phyloP scores from a whole-genome alignment of 2,113 vertebrate genomes.

The Callopanchax toddi region DNA sequence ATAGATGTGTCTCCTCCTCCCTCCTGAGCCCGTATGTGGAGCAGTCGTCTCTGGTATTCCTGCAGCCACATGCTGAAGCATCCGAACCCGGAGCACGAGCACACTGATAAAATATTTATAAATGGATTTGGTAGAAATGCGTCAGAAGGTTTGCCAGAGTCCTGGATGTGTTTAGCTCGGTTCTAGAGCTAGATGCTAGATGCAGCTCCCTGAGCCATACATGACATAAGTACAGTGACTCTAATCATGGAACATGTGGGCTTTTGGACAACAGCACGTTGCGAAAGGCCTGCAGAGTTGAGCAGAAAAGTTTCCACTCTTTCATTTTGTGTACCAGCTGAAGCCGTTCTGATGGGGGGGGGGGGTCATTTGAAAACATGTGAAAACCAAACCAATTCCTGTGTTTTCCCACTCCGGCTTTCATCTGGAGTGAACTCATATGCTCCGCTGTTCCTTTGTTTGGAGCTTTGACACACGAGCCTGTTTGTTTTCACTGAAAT shows the following conservation, averaged over 20 bases:
- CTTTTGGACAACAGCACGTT: slow-evolving; percentile 19
- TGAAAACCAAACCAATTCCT: slow-evolving; percentile 55
- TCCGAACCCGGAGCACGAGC: slow-evolving; percentile 40
- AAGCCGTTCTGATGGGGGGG: slow-evolving; percentile 38
- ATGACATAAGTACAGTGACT: slow-evolving; percentile 18
- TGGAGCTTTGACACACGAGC: slow-evolving; percentile 55
- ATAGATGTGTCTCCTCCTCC: slow-evolving; percentile 31
- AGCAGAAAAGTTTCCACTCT: slow-evolving; percentile 47
- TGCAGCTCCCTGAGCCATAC: slow-evolving; percentile 14
- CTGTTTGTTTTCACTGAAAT: slow-evolving; percentile 67
- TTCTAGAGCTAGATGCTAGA: slow-evolving; percentile 33
- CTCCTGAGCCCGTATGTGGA: slow-evolving; percentile 9
- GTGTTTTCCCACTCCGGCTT: slow-evolving; percentile 47
- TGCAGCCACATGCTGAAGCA: slow-evolving; percentile 38
- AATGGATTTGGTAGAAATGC: slow-evolving; percentile 36
- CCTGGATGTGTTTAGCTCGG: slow-evolving; percentile 45
- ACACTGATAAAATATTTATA: slow-evolving; percentile 47
- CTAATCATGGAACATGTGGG: slow-evolving; percentile 27
- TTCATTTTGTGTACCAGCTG: slow-evolving; percentile 9
- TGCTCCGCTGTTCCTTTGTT: slow-evolving; percentile 58
- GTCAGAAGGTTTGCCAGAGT: slow-evolving; percentile 57
- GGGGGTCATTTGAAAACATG: slow-evolving; percentile 43
- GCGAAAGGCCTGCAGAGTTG: neutral
- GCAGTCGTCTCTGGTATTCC: slow-evolving; percentile 25
- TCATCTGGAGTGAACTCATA: slow-evolving; percentile 56